Percentiles rank a stretch among this genome's conserved stretches.
Conservation (phyloP, 2,113 vertebrate species). For the Euleptes europaea region DNA sequence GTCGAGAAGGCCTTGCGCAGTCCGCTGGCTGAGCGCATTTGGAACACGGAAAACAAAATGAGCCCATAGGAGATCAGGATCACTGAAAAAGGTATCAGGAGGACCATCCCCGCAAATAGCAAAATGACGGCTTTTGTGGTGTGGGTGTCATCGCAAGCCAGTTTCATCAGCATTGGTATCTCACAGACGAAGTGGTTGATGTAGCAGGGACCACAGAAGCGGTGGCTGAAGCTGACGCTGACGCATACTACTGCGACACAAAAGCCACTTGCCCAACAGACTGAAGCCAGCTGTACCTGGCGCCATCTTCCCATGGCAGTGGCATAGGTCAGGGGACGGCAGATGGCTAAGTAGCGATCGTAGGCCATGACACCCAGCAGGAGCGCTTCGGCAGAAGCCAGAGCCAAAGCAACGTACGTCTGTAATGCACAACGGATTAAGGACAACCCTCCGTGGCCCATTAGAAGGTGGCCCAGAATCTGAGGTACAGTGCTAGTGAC, state of each 20-base stretch:
- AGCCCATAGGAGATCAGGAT: neutral
- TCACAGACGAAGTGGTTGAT: conserved; percentile 41
- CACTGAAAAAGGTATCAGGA: neutral
- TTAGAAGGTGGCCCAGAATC: conserved; percentile 31
- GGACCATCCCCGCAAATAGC: too few relatives aligned
- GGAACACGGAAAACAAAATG: neutral
- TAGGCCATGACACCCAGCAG: conserved; percentile 14
- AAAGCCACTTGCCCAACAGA: conserved; percentile 35
- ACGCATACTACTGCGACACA: neutral
- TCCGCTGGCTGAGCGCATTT: too few relatives aligned
- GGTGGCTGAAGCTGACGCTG: neutral
- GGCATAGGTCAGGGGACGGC: conserved; percentile 35
- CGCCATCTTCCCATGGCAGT: conserved; percentile 8
- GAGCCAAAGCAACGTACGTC: conserved; percentile 26
- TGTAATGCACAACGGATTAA: conserved; percentile 31
- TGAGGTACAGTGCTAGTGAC: conserved; percentile 48
- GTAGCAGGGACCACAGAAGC: neutral
- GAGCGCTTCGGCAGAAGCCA: conserved; percentile 38
- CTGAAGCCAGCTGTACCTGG: conserved; percentile 16
- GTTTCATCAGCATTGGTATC: neutral
- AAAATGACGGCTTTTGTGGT: neutral
- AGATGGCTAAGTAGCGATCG: neutral
- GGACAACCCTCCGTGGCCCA: conserved; percentile 14
- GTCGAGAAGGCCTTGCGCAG: neutral
- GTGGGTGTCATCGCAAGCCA: conserved; percentile 8